Conservation (phyloP, 2,797 vertebrate genomes). For the Leucoraja ocellata region DNA sequence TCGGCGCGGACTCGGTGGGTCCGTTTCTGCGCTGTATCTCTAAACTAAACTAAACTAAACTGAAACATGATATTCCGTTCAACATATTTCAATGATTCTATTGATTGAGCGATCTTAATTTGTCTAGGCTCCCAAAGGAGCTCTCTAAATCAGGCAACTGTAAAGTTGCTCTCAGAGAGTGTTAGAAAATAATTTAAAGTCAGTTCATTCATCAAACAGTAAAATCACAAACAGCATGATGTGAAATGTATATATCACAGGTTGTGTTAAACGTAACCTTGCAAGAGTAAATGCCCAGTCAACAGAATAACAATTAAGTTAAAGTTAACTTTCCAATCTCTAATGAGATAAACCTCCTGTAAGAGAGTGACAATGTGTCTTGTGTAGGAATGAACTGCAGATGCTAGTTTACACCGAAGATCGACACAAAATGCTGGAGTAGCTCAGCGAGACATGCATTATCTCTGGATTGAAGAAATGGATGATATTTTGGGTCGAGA, state of each 20-base stretch:
- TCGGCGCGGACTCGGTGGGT: too few relatives aligned
- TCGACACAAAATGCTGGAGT: too few relatives aligned
- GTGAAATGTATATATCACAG: neutral
- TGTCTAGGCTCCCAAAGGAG: neutral
- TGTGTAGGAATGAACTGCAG: too few relatives aligned
- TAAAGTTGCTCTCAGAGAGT: neutral
- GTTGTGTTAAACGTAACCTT: neutral
- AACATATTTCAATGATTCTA: constrained; percentile 19
- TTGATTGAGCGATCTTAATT: constrained; percentile 3
- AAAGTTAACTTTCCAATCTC: neutral
- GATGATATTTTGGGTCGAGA: too few relatives aligned
- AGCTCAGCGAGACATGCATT: too few relatives aligned
- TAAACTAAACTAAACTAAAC: too few relatives aligned
- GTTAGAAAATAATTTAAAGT: neutral
- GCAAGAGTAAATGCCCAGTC: neutral
- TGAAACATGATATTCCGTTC: neutral
- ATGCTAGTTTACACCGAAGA: too few relatives aligned
- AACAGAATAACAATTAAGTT: neutral
- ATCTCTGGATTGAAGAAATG: too few relatives aligned
- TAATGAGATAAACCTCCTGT: neutral
- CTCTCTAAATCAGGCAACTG: neutral
- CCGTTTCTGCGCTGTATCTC: too few relatives aligned
- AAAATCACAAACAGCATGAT: neutral
- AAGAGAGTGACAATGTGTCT: neutral
- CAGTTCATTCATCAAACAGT: neutral